Conservation (phyloP, 2,113 vertebrate species). For the Solea solea region DNA sequence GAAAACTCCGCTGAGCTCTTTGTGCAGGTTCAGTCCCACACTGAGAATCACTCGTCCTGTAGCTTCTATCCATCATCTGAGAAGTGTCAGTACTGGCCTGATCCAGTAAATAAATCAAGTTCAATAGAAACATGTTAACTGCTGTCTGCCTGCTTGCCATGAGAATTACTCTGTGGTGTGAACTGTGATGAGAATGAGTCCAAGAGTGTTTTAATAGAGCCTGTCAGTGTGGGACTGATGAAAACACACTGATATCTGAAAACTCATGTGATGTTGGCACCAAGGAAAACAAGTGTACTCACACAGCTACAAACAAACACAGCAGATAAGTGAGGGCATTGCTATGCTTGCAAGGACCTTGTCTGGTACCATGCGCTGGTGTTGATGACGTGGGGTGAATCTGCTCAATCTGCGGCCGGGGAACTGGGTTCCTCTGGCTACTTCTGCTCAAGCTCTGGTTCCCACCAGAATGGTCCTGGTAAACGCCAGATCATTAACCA, state of each 20-base stretch:
- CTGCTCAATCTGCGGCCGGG: no score
- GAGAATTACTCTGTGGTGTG: constrained; percentile 55
- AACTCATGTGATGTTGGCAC: constrained; percentile 55
- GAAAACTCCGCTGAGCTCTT: constrained; percentile 2
- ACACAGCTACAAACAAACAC: background rate
- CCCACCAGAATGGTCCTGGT: no score
- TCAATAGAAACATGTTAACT: constrained; percentile 36
- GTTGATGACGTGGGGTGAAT: no score
- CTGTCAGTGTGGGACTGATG: constrained; percentile 69
- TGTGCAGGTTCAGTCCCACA: background rate
- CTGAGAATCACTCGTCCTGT: background rate
- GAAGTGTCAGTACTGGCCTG: constrained; percentile 3
- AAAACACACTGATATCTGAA: constrained; percentile 59
- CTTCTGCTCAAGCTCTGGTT: no score
- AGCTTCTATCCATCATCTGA: background rate
- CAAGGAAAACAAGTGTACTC: constrained; percentile 24
- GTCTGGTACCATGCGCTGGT: no score
- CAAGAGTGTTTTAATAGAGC: constrained; percentile 62
- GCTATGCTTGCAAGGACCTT: constrained; percentile 18
- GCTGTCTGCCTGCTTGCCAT: constrained; percentile 21
- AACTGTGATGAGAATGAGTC: constrained; percentile 65
- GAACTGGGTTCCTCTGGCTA: no score
- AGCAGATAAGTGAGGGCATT: constrained; percentile 1
- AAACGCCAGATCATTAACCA: no score
- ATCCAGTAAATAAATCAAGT: constrained; percentile 41